Conservation (phyloP, 1,140 invertebrate species). For the Penaeus vannamei region DNA sequence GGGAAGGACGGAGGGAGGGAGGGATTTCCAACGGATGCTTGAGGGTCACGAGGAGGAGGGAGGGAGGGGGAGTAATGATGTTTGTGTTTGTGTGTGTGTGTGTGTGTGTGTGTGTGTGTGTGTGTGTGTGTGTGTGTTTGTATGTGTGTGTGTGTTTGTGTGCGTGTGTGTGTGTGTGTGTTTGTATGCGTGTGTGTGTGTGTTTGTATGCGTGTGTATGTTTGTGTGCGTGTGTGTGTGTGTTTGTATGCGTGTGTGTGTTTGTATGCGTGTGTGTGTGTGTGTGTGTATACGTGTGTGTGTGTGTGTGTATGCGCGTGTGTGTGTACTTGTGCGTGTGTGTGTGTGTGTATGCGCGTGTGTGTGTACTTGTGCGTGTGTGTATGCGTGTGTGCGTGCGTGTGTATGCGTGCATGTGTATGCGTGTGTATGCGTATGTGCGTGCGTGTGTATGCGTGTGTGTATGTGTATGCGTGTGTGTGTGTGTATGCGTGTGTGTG, state of each 20-base stretch:
- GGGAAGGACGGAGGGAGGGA: not conserved
- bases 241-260: not conserved
- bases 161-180: slow-evolving; percentile 12
- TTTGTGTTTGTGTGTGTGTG: not conserved
- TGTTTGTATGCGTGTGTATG: not conserved
- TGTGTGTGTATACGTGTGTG: not conserved
- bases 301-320: not conserved
- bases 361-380: not conserved
- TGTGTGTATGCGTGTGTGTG: not conserved
- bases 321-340: not conserved
- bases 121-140: not conserved
- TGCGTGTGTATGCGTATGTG: not conserved
- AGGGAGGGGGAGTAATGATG: too few relatives aligned
- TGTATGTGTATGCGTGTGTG: not conserved
- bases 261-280: not conserved
- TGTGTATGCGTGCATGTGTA: not conserved
- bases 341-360: not conserved
- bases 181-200: not conserved
- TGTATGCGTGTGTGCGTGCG: not conserved
- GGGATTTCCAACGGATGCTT: not conserved
- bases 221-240: not conserved
- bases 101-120: not conserved
- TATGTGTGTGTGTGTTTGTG: slow-evolving; percentile 3
- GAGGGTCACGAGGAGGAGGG: not conserved
- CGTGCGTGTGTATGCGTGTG: not conserved